phyloP scores from a whole-genome alignment of 2,113 vertebrate species.

The Muntiacus muntjak region DNA sequence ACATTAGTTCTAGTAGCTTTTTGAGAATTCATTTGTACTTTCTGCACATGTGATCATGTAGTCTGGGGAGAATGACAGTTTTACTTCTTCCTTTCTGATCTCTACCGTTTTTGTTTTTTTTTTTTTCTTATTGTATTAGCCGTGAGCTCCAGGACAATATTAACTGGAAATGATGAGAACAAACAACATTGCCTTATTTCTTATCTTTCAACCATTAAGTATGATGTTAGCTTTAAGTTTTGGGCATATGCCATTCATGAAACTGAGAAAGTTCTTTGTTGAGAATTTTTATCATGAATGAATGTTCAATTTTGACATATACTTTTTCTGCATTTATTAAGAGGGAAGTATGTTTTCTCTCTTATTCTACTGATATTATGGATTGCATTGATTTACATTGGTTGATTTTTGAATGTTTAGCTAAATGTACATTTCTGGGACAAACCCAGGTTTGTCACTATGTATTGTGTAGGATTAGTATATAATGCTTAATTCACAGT shows the following conservation, averaged over 20 bases:
- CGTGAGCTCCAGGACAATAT: no score
- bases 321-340: not conserved
- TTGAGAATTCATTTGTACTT: not conserved
- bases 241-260: not conserved
- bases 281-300: not conserved
- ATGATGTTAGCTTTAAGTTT: not conserved
- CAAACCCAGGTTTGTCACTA: not conserved
- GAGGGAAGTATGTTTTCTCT: not conserved
- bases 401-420: not conserved
- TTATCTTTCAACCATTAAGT: not conserved
- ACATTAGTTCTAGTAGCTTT: not conserved
- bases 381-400: no score
- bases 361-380: not conserved
- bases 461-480: not conserved
- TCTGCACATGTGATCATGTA: not conserved
- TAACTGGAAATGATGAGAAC: not conserved
- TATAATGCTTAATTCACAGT: not conserved
- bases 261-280: not conserved
- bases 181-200: not conserved
- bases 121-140: not conserved
- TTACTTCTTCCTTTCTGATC: not conserved
- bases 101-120: not conserved
- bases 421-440: not conserved
- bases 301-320: not conserved
- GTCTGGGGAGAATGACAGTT: not conserved